These are phyloP conservation scores for Aporrectodea caliginosa DNA, from an alignment of 1,140 invertebrate species.

Conservation along the genomic window DNA sequence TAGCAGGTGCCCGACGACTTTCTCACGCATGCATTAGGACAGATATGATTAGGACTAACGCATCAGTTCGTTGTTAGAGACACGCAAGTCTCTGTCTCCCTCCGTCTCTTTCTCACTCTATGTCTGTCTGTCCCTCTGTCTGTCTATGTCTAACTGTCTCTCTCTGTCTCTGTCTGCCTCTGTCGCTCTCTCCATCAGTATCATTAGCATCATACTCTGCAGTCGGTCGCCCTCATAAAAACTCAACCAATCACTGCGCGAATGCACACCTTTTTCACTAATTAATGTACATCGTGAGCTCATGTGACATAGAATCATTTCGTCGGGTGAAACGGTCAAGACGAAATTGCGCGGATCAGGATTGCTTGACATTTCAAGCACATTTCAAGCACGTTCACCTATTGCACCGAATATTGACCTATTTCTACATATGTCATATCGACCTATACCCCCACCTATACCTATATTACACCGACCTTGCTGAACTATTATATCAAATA, in stretches of 20 bases:
- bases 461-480: no score
- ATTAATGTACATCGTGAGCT: background rate
- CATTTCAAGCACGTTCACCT: no score
- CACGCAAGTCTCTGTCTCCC: background rate
- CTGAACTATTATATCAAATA: no score
- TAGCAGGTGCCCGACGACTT: background rate
- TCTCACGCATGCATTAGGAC: background rate
- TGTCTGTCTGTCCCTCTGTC: background rate
- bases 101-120: conserved; percentile 6
- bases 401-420: no score
- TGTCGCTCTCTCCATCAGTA: no score
- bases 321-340: background rate
- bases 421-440: no score
- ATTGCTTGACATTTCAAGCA: no score
- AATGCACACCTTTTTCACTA: background rate
- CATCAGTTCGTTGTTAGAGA: background rate
- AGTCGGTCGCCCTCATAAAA: background rate
- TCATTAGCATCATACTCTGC: no score
- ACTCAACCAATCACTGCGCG: background rate
- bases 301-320: background rate
- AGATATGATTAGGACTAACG: background rate
- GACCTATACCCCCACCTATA: no score
- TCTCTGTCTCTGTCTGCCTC: background rate
- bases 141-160: background rate
- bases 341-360: background rate